Base-by-base conservation (phyloP, 1,140 invertebrate species). In the Myzus persicae region DNA sequence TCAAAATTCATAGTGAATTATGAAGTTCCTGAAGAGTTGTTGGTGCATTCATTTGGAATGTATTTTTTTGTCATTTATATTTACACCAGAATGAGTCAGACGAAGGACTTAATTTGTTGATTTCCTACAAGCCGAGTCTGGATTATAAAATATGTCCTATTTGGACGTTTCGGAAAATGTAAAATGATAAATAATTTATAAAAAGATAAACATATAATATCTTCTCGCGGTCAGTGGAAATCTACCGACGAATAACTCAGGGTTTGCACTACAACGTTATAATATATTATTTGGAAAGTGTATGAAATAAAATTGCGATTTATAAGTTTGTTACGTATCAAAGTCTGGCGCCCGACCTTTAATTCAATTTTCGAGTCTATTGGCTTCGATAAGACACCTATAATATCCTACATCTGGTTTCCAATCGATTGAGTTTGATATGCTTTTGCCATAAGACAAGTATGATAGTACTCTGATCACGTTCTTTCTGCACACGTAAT, bases 21-120 rank as follows among this genome's bases (percentile, higher is more conserved):
- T 76, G 31, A 76, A 76, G n/a, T 76, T 76, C 36, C n/a, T n/a
- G n/a, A 76, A 76, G 59, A 76, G 31, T 76, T n/a, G 31, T 76
- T n/a, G 59, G n/a, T 76, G 59, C n/a, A 76, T 76, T 76, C 59
- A 76, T 76, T 76, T n/a, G n/a, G 59, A 76, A 76, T n/a, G n/a
- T 20, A 76, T 76, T 76, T 76, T 76, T 76, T 76, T 76, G 59
- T 76, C n/a, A 76, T 76, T 76, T n/a, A 76, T 76, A n/a, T 76
- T 76, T 76, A 76, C 59, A n/a, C 59, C n/a, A 76, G 59, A 76
- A 76, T n/a, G 59, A 76, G n/a, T 76, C 18, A n/a, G 59, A 76
- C n/a, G 59, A 76, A 76, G 59, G 14, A 76, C 31, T 76, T 76
- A 76, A 76, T 76, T 76, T 18, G 59, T 76, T 76, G 59, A n/a